These are phyloP conservation scores for Ennomos quercinarius DNA, from an alignment of 2,888 invertebrate species.

Conservation along the genomic window DNA sequence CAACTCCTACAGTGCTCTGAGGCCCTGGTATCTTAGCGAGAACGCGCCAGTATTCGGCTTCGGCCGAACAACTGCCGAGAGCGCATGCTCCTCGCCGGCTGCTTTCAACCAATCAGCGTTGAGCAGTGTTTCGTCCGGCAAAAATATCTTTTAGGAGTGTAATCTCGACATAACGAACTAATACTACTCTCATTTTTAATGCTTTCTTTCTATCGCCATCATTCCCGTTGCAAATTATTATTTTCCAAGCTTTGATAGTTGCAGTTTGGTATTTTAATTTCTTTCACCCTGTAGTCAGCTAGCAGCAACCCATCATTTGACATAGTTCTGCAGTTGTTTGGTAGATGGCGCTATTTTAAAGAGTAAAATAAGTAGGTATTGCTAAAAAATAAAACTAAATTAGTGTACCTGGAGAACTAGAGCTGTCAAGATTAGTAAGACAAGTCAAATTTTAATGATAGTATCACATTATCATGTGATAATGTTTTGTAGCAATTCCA, in stretches of 20 bases:
- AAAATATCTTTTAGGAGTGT: conserved; percentile 52
- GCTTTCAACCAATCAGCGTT: conserved; percentile 72
- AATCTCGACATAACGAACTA: conserved; percentile 40
- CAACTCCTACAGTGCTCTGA: conserved; percentile 81
- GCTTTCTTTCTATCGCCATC: conserved; percentile 9
- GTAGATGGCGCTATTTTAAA: conserved; percentile 75
- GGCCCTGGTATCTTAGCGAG: conserved; percentile 80
- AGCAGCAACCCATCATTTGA: conserved; percentile 51
- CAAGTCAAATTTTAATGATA: not conserved
- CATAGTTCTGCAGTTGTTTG: conserved; percentile 64
- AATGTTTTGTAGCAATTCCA: not conserved
- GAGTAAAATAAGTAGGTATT: conserved; percentile 21
- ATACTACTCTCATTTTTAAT: conserved; percentile 11
- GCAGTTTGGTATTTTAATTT: conserved; percentile 12
- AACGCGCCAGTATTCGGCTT: conserved; percentile 85
- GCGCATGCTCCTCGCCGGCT: conserved; percentile 83
- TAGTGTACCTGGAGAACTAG: no score
- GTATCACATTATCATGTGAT: not conserved
- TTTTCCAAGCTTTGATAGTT: not conserved
- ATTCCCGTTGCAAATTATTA: not conserved
- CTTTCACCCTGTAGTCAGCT: conserved; percentile 37
- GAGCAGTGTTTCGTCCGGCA: conserved; percentile 57
- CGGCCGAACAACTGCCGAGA: conserved; percentile 71
- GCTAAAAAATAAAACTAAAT: not conserved
- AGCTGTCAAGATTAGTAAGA: no score